Percentiles rank a stretch among this genome's conserved stretches.
phyloP scores from a whole-genome alignment of 2,113 vertebrate genomes.

The Addax nasomaculatus region DNA sequence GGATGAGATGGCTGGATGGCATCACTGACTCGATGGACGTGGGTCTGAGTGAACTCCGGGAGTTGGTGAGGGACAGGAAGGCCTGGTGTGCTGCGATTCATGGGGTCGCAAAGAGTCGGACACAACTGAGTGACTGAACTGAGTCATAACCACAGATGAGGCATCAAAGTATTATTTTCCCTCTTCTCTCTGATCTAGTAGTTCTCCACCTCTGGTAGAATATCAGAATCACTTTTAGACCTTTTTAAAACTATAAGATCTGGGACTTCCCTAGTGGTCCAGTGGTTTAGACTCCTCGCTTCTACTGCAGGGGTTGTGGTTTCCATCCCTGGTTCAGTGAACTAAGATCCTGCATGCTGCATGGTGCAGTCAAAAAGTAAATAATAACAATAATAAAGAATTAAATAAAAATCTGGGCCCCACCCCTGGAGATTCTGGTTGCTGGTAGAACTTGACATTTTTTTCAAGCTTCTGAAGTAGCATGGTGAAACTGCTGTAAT shows the following conservation, averaged over 20 bases:
- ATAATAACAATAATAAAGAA: background rate
- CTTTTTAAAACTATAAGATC: background rate
- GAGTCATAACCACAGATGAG: background rate
- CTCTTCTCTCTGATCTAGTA: background rate
- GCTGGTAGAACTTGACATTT: background rate
- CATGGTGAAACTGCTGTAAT: background rate
- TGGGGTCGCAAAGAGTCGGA: no score
- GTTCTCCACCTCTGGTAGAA: background rate
- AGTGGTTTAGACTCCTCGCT: background rate
- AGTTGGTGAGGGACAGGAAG: no score
- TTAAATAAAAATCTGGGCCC: background rate
- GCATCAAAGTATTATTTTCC: background rate
- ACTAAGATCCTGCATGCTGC: background rate
- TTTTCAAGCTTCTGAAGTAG: background rate
- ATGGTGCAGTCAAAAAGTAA: background rate
- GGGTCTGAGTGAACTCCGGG: no score
- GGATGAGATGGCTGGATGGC: no score
- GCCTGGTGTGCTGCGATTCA: no score
- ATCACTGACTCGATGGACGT: no score
- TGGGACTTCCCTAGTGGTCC: background rate
- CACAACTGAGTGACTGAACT: no score
- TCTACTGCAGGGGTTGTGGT: background rate
- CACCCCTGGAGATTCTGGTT: background rate
- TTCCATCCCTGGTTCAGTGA: background rate
- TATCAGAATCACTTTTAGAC: background rate